phyloP scores from a whole-genome alignment of 2,888 invertebrate species.

The Platycnemis pennipes region DNA sequence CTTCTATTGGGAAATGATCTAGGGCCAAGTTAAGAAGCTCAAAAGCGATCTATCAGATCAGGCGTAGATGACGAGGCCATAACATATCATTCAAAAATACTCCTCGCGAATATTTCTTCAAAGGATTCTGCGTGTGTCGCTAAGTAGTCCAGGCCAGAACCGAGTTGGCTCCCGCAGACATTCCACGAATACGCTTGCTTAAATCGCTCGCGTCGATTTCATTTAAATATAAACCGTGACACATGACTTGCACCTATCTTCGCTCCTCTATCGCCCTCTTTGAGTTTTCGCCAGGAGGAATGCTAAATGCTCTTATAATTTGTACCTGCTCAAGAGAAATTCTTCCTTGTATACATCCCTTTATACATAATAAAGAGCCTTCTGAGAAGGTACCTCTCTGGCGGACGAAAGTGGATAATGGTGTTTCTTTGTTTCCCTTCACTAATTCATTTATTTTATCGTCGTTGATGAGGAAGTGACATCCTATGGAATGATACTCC shows the following conservation, averaged over 20 bases:
- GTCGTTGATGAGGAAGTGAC: not conserved
- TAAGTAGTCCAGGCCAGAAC: not conserved
- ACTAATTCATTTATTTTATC: not conserved
- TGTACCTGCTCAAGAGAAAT: not conserved
- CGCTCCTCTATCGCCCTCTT: not conserved
- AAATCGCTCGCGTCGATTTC: conserved; percentile 1
- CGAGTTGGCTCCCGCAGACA: not conserved
- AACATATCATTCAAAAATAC: conserved; percentile 25
- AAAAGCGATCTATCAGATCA: conserved; percentile 23
- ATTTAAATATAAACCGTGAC: conserved; percentile 35
- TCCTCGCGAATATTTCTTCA: conserved; percentile 28
- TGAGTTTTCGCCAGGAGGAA: not conserved
- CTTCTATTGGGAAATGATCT: not conserved
- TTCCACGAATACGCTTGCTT: not conserved
- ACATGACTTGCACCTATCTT: conserved; percentile 17
- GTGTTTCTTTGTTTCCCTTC: not conserved
- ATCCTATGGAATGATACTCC: not conserved
- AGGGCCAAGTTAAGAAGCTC: not conserved
- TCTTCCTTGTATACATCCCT: not conserved
- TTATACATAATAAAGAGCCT: not conserved
- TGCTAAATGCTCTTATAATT: not conserved
- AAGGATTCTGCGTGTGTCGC: not conserved
- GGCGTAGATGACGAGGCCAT: not conserved
- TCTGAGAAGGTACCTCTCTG: not conserved
- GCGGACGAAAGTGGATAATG: not conserved